Conservation (phyloP, 1,140 invertebrate species). For the Drosophila pseudoananassae region DNA sequence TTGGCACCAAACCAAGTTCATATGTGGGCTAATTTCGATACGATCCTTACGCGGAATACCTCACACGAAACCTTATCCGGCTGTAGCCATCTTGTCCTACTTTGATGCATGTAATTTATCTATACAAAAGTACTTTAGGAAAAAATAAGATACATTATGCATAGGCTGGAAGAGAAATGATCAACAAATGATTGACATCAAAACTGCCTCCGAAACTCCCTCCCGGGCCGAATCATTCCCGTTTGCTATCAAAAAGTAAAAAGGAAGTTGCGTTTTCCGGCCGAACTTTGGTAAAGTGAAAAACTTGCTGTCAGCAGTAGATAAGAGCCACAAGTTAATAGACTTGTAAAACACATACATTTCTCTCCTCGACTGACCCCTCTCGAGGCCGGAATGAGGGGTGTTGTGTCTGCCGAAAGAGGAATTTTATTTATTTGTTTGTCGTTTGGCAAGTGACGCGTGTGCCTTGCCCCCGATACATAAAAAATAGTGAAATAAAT, state of each 20-base stretch:
- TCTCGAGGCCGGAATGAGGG: background rate
- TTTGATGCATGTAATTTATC: too few species aligned
- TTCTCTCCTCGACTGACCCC: conserved; percentile 52
- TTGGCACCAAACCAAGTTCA: too few species aligned
- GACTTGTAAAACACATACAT: conserved; percentile 79
- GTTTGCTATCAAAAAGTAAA: background rate
- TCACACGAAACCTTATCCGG: too few species aligned
- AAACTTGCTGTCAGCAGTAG: conserved; percentile 82
- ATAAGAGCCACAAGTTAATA: conserved; percentile 82
- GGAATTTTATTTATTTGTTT: conserved; percentile 82
- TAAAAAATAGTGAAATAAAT: conserved; percentile 82
- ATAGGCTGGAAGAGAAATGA: conserved; percentile 64
- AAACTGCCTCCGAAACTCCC: background rate
- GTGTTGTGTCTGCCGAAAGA: conserved; percentile 41
- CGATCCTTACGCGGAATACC: too few species aligned
- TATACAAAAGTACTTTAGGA: background rate
- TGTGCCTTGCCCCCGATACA: conserved; percentile 36
- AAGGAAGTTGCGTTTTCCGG: conserved; percentile 56
- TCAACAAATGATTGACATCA: conserved; percentile 75
- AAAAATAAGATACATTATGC: conserved; percentile 57
- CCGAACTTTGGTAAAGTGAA: conserved; percentile 74
- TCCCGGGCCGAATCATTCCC: background rate
- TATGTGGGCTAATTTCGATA: too few species aligned
- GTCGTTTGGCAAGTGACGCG: conserved; percentile 71
- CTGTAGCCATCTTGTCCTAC: too few species aligned